Conservation (phyloP, 2,797 vertebrate species). For the Gymnothorax javanicus region DNA sequence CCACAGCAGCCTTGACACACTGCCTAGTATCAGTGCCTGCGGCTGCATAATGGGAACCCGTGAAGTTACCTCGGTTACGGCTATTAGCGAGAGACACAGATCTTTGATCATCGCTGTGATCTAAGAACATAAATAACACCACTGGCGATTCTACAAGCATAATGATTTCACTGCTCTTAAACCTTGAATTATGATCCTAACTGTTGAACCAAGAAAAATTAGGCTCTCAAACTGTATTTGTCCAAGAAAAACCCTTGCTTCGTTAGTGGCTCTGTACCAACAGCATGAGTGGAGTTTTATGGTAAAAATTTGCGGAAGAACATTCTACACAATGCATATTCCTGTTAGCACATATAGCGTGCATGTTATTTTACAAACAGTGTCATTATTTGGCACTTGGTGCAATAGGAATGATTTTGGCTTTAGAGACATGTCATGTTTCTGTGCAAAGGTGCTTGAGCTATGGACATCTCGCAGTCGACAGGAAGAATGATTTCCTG, state of each 20-base stretch:
- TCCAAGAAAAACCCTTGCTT: no score
- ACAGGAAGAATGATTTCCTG: constrained; percentile 3
- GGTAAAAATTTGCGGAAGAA: no score
- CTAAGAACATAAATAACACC: background rate
- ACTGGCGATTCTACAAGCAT: background rate
- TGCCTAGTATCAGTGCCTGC: background rate
- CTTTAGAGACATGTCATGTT: no score
- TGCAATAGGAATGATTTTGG: no score
- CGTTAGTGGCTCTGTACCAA: no score
- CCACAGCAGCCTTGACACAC: background rate
- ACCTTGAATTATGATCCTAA: background rate
- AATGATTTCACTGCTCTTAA: background rate
- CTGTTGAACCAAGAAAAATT: no score
- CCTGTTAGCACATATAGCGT: no score
- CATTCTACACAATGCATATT: no score
- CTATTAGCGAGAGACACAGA: background rate
- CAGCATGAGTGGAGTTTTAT: no score
- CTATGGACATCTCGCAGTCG: background rate
- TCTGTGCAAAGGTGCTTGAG: background rate
- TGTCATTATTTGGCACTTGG: no score
- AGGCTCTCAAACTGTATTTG: no score
- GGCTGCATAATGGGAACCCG: background rate
- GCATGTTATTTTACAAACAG: no score
- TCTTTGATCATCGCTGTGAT: background rate
- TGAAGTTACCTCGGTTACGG: background rate